Base-by-base conservation (phyloP, 2,113 vertebrate species). In the Camelus bactrianus region DNA sequence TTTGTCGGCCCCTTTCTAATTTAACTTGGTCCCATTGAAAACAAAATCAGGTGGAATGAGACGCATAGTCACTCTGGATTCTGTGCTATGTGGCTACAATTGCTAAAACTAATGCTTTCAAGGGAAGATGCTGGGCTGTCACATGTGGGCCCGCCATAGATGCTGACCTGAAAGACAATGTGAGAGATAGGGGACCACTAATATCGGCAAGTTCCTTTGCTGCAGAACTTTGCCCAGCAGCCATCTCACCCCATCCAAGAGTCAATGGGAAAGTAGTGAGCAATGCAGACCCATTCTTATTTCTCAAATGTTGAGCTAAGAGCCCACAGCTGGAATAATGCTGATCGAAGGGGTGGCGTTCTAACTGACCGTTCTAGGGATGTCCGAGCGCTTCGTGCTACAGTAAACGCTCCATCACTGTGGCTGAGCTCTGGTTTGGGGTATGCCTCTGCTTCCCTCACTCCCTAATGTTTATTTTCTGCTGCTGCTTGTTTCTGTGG, bases 1-100 rank as follows among this genome's bases (percentile, higher is more conserved):
- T 95, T 46, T 35, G 22, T 73, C 76, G 16, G 50, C 50, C 82
- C 26, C 72, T 89, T 89, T 73, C 83, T 84, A 75, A 94, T 91
- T 83, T 62, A 91, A 89, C 35, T 67, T 50, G 28, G 58, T 76
- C 64, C 79, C 54, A 10, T 1, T 86, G 67, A 75, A 93, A 87
- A 79, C 91, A 93, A 89, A 56, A 70, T 13, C 26, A 42, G 8
- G 72, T 58, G 32, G 52, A n/a, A 15, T 42, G 77, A 95, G 72
- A 82, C 28, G 30, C 0, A 8, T 0, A 62, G 54, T 76, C 70
- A 16, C 54, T 72, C 67, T 58, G 32, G 65, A 60, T 69, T 46
- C 3, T 73, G 58, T 35, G 56, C 56, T 79, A 3, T 10, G 65
- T 38, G 85, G 58, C 50, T 14, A 3, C 42, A 19, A 19, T 16